Base-by-base conservation (phyloP, 2,888 invertebrate species). In the Unio delphinus region DNA sequence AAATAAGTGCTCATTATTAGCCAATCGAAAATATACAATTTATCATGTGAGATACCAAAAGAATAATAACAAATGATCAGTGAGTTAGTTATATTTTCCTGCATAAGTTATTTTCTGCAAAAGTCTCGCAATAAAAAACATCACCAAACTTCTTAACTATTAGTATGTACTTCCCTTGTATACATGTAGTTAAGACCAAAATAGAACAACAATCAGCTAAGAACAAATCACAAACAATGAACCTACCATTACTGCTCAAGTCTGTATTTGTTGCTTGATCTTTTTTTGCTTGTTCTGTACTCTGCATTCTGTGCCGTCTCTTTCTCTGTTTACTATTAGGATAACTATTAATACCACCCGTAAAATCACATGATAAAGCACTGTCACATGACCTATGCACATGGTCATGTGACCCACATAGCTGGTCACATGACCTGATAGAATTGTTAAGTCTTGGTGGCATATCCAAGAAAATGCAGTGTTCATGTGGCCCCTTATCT, bases 201-300 rank as follows among this genome's bases (percentile, higher is more conserved):
- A 34, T 1, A 34, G 6, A 34, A 34, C 8, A 11, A 8, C 3
- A 11, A 45, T 45, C 34, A 11, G 17, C 18, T 28, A 23, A 55
- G 23, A 26, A 17, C 61, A 17, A 4, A 54, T 23, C 17, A 8
- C 23, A 23, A 58, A 11, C 17, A 55, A 26, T 1, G 20, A 45
- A 76, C 84, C 58, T 70, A 86, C 86, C 87, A 75, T 86, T 86
- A 70, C 87, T 87, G 75, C 87, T 86, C 61, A 86, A 74, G 74
- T 87, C 87, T 67, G 87, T 87, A 71, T 87, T 87, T 1, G 87
- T 87, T 6, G 86, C 85, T 70, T 86, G 86, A 80, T 86, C 86
- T 73, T 83, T 80, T 45, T 79, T 86, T 23, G 77, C 72, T 68
- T 83, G 81, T 74, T 84, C 84, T 61, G 78, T 74, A 64, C 71